Base-by-base conservation (phyloP, 1,140 invertebrate genomes). In the Tetramorium simillimum region DNA sequence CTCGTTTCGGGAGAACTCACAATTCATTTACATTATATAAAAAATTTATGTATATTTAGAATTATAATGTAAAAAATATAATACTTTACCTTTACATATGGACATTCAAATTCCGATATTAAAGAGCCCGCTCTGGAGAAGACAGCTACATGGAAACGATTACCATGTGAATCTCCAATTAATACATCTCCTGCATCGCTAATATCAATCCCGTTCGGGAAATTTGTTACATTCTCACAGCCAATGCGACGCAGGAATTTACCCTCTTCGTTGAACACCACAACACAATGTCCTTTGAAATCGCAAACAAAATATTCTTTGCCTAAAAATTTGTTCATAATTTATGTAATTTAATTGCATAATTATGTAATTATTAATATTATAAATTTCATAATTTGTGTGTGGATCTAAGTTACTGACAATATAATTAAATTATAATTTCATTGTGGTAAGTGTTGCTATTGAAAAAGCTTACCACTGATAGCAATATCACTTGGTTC, bases 231-330 rank as follows among this genome's bases (percentile, higher is more conserved):
- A 94, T 97, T 98, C 95, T 99, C 98, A 95, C 97, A 98, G 75
- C 99, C 99, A 95, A 99, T 99, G 88, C 98, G 97, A 88, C 98
- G 97, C 86, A 99, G 94, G 95, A 98, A 99, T 78, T 97, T 96
- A 85, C 99, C 99, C 78, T 98, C 97, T 93, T 99, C 98, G 93
- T 97, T 98, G 95, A 99, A 99, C 24, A 99, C 99, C 51, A 99
- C 98, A 21, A 99, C 98, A 94, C 98, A 99, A 95, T 99, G 99
- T 77, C 98, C 99, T 95, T 99, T 99, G 94, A 99, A 99, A 95
- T 99, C 99, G 94, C 99, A 99, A 37, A 99, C 98, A 95, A 98
- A 99, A 95, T 98, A 99, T 94, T 99, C 98, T 92, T 98, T 98
- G 86, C 98, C 98, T 98, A 92, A 70, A 96, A 96, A 89, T 43